Evolutionary conservation across 2,797 vertebrate species (phyloP), one percentile per base, ranked within the genome.

Genomic region (Sparidentex hasta): DNA sequence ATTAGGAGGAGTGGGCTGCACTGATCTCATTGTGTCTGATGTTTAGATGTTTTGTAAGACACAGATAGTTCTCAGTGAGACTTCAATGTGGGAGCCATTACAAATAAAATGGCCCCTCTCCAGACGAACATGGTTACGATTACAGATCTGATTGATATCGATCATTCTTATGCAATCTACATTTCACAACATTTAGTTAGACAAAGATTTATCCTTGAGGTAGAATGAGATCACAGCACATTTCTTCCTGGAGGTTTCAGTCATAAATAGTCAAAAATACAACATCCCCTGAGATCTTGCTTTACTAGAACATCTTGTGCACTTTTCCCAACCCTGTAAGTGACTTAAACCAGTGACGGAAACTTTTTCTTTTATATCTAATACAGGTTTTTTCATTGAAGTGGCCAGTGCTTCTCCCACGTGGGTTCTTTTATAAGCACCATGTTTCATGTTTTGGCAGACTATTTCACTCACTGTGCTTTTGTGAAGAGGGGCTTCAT

Each of bases 21-120:
- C 23, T 71, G 47, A 71, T 58, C 21, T 69, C 55, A 41, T 50
- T 68, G 17, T 1, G 5, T 70, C 54, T 33, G 47, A 71, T 66
- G 78, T 81, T 72, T 21, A 64, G 48, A 77, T 56, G 63, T 81
- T 54, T 76, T 81, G 64, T 67, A 78, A 74, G 74, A 23, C 55
- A 59, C 57, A 80, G 29, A 76, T 9, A 38, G 48, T 65, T 71
- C 23, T 74, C 47, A 20, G 3, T 64, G 68, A 69, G 41, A 48
- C 20, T 62, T 74, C 38, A 33, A 5, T 63, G 5, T 62, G 79
- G 69, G 51, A 78, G 74, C 50, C 50, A 62, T 78, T 54, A 55
- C 44, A 54, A 79, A 69, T 71, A 25, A 59, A 65, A 62, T 44
- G 6, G 13, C 27, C 13, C 65, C 47, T 66, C 33, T 48, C 29